A percentile compares a stretch with the other conserved stretches of the same genome.
Conservation (phyloP, 2,113 vertebrate genomes). For the Eidolon helvum region DNA sequence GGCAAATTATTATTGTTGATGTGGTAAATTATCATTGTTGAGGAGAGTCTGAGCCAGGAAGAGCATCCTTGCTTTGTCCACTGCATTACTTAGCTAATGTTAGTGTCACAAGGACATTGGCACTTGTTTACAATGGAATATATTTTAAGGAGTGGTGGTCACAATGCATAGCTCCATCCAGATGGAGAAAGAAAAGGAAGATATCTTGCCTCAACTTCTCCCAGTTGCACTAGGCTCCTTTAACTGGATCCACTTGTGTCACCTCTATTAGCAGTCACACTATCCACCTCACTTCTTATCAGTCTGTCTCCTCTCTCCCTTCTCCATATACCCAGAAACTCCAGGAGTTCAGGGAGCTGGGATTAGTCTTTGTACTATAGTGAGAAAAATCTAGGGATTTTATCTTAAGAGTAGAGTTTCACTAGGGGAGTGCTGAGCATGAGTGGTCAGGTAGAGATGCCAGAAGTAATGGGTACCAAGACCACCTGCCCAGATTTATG, state of each 20-base stretch:
- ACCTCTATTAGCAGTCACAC: neutral
- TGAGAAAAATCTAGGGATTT: neutral
- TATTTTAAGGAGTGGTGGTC: neutral
- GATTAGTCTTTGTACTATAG: neutral
- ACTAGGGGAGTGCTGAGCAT: neutral
- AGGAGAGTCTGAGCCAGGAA: neutral
- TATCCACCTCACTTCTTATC: neutral
- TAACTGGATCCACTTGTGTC: neutral
- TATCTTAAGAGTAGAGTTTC: neutral
- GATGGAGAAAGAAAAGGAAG: neutral
- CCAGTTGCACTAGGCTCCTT: neutral
- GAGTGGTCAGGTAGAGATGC: neutral
- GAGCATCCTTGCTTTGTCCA: neutral
- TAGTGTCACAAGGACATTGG: neutral
- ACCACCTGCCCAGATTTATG: neutral
- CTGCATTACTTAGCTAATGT: neutral
- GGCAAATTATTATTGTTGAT: neutral
- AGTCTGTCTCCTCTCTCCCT: rapidly evolving
- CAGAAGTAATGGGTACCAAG: neutral
- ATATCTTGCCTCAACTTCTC: neutral
- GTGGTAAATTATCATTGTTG: neutral
- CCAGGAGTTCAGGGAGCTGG: neutral
- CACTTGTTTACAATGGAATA: neutral
- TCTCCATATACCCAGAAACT: neutral
- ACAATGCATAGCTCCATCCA: neutral